These are phyloP conservation scores for Callinectes sapidus DNA, from an alignment of 2,888 invertebrate species.

Conservation along the genomic window DNA sequence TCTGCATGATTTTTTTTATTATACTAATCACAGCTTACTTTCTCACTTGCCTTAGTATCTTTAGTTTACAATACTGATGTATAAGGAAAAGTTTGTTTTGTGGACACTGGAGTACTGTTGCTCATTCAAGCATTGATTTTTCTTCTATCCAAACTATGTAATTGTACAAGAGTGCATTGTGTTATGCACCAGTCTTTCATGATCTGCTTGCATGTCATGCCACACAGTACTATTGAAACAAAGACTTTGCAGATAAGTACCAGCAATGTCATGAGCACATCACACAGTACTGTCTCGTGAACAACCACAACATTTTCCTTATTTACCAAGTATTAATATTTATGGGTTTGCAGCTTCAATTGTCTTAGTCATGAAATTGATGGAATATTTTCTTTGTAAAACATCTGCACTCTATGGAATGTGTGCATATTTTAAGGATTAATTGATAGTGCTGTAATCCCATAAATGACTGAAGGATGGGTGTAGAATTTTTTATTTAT, in stretches of 20 bases:
- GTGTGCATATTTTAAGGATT: neutral
- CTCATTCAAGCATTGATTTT: neutral
- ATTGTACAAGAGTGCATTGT: neutral
- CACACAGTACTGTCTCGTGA: neutral
- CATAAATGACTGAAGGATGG: neutral
- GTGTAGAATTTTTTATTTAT: neutral
- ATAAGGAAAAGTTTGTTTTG: neutral
- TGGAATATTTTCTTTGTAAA: neutral
- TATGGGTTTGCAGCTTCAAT: neutral
- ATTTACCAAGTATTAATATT: conserved; percentile 2
- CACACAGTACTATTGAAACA: neutral
- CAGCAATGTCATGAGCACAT: neutral
- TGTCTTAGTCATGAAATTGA: neutral
- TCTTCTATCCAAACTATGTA: neutral
- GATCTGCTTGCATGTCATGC: neutral
- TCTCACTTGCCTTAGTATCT: conserved; percentile 23
- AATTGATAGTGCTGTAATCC: neutral
- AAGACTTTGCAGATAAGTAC: neutral
- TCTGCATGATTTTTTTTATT: conserved; percentile 13
- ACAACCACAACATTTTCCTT: conserved; percentile 25
- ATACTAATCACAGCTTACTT: conserved; percentile 26
- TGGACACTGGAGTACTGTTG: neutral
- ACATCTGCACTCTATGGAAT: neutral
- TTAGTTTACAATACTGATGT: neutral
- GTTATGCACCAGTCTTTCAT: neutral